Percentiles rank a stretch among this genome's conserved stretches.
These are phyloP conservation scores for Gortyna flavago DNA, from an alignment of 2,888 invertebrate species.

Conservation along the genomic window DNA sequence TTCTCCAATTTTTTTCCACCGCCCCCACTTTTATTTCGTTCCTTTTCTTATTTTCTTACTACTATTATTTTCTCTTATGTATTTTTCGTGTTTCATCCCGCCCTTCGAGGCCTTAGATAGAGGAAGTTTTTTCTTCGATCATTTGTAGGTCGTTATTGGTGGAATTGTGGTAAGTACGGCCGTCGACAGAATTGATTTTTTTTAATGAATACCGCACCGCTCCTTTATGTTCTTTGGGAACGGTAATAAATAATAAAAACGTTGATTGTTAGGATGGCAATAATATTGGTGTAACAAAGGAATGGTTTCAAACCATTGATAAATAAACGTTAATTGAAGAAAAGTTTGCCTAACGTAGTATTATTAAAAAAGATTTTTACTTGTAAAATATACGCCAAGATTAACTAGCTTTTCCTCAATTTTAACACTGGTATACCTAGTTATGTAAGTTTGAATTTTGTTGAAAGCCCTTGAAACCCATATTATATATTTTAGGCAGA, in stretches of 20 bases:
- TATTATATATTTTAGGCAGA: neutral
- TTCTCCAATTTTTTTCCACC: constrained; percentile 87
- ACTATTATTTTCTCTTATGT: constrained; percentile 89
- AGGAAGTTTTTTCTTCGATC: constrained; percentile 85
- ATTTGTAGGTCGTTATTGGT: constrained; percentile 87
- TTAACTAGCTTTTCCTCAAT: no score
- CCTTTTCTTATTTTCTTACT: constrained; percentile 85
- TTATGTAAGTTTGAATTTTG: neutral
- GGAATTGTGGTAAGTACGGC: constrained; percentile 85
- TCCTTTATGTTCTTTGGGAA: constrained; percentile 77
- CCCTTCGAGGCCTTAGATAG: constrained; percentile 71
- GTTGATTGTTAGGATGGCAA: constrained; percentile 66
- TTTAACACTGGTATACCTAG: neutral
- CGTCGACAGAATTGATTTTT: constrained; percentile 81
- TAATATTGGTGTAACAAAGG: constrained; percentile 60
- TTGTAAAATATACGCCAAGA: neutral
- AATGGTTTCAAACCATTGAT: constrained; percentile 38
- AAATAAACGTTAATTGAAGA: constrained; percentile 13
- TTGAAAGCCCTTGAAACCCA: neutral
- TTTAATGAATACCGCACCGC: constrained; percentile 85
- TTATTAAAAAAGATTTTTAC: neutral
- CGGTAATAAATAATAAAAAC: constrained; percentile 82
- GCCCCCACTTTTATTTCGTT: constrained; percentile 87
- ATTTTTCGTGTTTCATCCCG: constrained; percentile 87
- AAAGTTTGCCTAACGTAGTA: neutral